Conservation (phyloP, 2,797 vertebrate genomes). For the Sebastes aleutianus region DNA sequence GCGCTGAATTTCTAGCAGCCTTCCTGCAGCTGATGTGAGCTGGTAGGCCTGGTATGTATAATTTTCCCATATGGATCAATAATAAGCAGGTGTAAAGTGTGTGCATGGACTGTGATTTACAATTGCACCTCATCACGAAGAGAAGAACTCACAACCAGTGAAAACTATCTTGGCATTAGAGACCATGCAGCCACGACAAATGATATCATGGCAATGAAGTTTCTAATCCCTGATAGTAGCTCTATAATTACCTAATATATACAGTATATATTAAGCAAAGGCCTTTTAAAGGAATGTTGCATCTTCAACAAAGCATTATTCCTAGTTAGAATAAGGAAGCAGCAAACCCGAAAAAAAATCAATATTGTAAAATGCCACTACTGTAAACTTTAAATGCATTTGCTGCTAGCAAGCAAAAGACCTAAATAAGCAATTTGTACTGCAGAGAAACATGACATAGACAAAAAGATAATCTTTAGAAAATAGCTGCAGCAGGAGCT, state of each 20-base stretch:
- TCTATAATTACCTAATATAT: too few species aligned
- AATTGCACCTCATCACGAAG: neutral
- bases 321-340: neutral
- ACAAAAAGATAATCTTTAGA: neutral
- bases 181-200: neutral
- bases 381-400: neutral
- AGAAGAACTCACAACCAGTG: neutral
- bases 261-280: neutral
- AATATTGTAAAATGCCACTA: neutral
- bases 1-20: neutral
- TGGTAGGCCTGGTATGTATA: neutral
- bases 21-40: neutral
- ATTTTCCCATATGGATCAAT: slow-evolving; percentile 6
- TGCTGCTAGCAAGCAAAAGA: neutral
- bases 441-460: slow-evolving; percentile 4
- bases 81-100: neutral
- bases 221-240: neutral
- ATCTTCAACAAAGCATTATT: neutral
- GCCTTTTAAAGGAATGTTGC: neutral
- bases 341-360: neutral
- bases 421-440: neutral
- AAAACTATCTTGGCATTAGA: neutral
- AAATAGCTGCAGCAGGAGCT: slow-evolving; percentile 3
- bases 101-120: neutral
- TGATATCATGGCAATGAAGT: neutral